A percentile compares a stretch with the other conserved stretches of the same genome.
These are phyloP conservation scores for Melanogrammus aeglefinus DNA, from an alignment of 2,797 vertebrate genomes.

Conservation along the genomic window DNA sequence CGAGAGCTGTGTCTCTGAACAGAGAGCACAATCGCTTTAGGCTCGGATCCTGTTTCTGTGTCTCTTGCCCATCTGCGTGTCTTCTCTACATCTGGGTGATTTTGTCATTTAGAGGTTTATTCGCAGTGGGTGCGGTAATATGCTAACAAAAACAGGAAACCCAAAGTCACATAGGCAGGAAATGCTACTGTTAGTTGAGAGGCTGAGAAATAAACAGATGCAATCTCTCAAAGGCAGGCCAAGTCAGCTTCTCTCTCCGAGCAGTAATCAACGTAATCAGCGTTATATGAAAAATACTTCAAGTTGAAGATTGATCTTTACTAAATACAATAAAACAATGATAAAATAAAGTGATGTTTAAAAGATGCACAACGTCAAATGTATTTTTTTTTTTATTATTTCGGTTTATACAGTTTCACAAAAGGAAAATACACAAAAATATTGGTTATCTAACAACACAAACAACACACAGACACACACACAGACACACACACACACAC, in stretches of 20 bases:
- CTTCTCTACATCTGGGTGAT: neutral
- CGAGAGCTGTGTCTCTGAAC: slow-evolving; percentile 8
- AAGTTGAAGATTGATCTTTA: neutral
- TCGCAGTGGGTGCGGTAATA: slow-evolving; percentile 55
- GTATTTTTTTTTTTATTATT: neutral
- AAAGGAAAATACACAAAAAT: slow-evolving; percentile 22
- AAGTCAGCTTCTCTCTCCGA: neutral
- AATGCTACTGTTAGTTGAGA: slow-evolving; percentile 58
- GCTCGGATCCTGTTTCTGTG: neutral
- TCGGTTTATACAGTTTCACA: slow-evolving; percentile 22
- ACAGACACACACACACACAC: neutral
- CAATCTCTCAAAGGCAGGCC: neutral
- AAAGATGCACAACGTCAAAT: neutral
- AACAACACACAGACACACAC: slow-evolving; percentile 7
- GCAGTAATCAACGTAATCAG: neutral
- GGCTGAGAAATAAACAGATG: slow-evolving; percentile 57
- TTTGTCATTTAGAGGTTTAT: slow-evolving; percentile 38
- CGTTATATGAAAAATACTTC: neutral
- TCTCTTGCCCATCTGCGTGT: neutral
- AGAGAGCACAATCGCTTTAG: neutral
- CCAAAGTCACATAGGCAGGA: slow-evolving; percentile 70
- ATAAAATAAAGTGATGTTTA: neutral
- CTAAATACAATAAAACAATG: neutral
- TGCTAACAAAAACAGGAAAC: slow-evolving; percentile 71
- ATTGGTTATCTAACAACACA: slow-evolving; percentile 16